Conservation (phyloP, 2,888 invertebrate genomes). For the Drosophila merina region DNA sequence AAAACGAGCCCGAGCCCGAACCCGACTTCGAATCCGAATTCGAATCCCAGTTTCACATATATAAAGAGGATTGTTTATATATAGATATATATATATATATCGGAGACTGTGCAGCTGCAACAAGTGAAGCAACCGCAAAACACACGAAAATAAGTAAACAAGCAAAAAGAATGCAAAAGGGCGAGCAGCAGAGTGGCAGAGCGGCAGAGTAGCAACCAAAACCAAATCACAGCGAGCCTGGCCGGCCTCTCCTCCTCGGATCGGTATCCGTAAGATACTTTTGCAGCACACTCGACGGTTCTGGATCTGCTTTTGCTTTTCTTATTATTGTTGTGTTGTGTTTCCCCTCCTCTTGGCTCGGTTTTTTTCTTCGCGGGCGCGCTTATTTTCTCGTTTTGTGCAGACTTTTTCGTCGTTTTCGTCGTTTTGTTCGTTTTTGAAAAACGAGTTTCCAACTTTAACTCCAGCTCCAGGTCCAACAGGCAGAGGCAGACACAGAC, state of each 20-base stretch:
- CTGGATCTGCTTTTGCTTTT: constrained; percentile 47
- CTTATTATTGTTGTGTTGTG: constrained; percentile 47
- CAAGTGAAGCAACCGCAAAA: constrained; percentile 66
- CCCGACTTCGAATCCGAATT: constrained; percentile 23
- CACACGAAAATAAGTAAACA: constrained; percentile 60
- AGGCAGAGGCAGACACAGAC: constrained; percentile 47
- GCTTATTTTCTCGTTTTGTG: constrained; percentile 54
- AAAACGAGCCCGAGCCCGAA: constrained; percentile 44
- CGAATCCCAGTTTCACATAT: constrained; percentile 17
- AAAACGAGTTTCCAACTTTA: constrained; percentile 77
- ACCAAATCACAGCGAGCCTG: constrained; percentile 42
- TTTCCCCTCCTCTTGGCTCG: constrained; percentile 32
- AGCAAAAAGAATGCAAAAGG: constrained; percentile 74
- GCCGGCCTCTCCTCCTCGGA: constrained; percentile 32
- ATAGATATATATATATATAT: constrained; percentile 7
- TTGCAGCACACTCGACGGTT: constrained; percentile 27
- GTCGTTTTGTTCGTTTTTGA: constrained; percentile 46
- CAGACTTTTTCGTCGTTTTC: constrained; percentile 59
- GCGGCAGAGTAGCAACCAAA: constrained; percentile 40
- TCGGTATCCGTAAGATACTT: constrained; percentile 45
- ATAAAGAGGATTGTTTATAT: constrained; percentile 20
- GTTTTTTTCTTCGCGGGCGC: constrained; percentile 51
- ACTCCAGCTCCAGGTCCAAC: constrained; percentile 32
- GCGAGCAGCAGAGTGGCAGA: constrained; percentile 19
- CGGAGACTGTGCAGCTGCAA: constrained; percentile 56